Evolutionary conservation across 1,140 invertebrate species (phyloP).

Genomic region (Stenopsyche tienmushanensis): DNA sequence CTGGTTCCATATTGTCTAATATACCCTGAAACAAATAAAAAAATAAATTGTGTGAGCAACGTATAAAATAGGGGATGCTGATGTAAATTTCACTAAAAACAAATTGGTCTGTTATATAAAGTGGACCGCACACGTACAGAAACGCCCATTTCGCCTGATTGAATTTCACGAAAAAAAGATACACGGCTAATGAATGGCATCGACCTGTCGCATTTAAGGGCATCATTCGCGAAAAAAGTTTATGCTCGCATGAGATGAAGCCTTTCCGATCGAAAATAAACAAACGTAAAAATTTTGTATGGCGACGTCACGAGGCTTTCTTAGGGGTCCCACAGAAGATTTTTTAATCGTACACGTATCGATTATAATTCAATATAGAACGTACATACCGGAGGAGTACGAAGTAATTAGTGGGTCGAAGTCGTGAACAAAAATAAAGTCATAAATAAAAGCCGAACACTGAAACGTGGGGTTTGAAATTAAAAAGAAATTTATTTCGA

Average conservation of each 20-base stretch:
- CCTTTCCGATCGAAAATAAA: not conserved
- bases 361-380: no score
- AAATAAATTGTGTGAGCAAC: not conserved
- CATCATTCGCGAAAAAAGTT: not conserved
- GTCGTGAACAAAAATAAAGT: conserved; percentile 38
- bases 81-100: not conserved
- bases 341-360: no score
- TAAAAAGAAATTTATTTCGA: conserved; percentile 29
- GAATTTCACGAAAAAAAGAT: conserved; percentile 20
- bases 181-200: conserved; percentile 2
- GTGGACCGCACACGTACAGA: conserved; percentile 21
- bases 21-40: conserved; percentile 2
- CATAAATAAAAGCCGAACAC: conserved; percentile 31
- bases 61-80: not conserved
- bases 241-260: not conserved
- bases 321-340: no score
- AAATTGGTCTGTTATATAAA: conserved; percentile 15
- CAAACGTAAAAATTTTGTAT: not conserved
- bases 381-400: no score
- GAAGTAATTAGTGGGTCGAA: conserved; percentile 13
- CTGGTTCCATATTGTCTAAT: not conserved
- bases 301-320: no score
- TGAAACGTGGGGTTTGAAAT: conserved; percentile 20
- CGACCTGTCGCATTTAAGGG: conserved; percentile 2
- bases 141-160: conserved; percentile 27